Evolutionary conservation across 2,113 vertebrate genomes (phyloP).

Genomic region (Dissostichus mawsoni): DNA sequence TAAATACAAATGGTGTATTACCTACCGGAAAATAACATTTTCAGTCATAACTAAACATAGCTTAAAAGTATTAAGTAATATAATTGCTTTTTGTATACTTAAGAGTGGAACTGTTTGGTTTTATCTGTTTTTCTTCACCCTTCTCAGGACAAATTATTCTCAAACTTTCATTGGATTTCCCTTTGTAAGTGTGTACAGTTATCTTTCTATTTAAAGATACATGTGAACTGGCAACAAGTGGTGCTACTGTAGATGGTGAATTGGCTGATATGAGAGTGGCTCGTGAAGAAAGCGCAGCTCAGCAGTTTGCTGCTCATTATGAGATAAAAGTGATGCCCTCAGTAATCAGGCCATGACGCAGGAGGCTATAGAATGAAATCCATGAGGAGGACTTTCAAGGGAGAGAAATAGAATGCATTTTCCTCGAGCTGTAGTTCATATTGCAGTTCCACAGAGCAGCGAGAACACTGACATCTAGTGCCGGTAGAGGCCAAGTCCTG

Average conservation of each 20-base stretch:
- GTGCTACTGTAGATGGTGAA: not conserved
- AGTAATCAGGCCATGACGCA: constrained; percentile 63
- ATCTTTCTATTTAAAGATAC: constrained; percentile 2
- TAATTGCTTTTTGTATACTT: not conserved
- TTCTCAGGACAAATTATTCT: not conserved
- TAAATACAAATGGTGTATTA: no score
- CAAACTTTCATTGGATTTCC: not conserved
- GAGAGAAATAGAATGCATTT: constrained; percentile 33
- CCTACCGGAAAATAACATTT: not conserved
- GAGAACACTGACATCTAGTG: constrained; percentile 84
- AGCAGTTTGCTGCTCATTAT: constrained; percentile 71
- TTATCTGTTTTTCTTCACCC: not conserved
- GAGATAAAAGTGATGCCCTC: constrained; percentile 73
- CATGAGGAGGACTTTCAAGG: constrained; percentile 48
- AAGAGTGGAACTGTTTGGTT: not conserved
- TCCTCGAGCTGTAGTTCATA: constrained; percentile 27
- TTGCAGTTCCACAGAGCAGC: constrained; percentile 53
- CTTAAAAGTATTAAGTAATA: no score
- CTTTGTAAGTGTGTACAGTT: not conserved
- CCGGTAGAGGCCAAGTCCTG: not conserved
- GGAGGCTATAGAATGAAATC: constrained; percentile 50
- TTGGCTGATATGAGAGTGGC: constrained; percentile 12
- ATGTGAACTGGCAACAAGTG: constrained; percentile 20
- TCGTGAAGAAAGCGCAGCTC: constrained; percentile 55
- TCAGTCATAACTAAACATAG: no score